phyloP scores from a whole-genome alignment of 1,140 invertebrate species.

The Zaprionus lachaisei region DNA sequence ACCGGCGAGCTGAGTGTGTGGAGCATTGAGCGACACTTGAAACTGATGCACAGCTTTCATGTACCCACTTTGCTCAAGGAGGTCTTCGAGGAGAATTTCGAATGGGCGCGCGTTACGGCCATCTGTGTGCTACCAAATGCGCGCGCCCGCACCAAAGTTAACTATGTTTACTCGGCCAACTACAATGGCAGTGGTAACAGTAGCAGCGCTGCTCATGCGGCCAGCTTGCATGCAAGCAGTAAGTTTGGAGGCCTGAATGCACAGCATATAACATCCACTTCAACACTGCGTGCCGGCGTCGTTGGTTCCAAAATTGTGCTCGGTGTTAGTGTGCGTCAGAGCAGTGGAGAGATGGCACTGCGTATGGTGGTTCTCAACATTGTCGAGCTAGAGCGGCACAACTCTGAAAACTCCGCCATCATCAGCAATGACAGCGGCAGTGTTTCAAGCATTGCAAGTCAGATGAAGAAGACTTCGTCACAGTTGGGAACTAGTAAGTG shows the following conservation, averaged over 20 bases:
- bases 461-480: conserved; percentile 68
- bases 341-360: conserved; percentile 73
- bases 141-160: conserved; percentile 73
- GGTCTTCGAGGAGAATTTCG: conserved; percentile 73
- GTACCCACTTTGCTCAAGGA: conserved; percentile 74
- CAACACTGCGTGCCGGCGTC: conserved; percentile 78
- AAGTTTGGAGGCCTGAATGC: conserved; percentile 61
- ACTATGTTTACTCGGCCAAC: conserved; percentile 65
- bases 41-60: conserved; percentile 77
- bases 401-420: conserved; percentile 52
- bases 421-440: conserved; percentile 74
- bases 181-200: conserved; percentile 46
- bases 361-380: conserved; percentile 78
- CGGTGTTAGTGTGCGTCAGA: conserved; percentile 73
- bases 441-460: conserved; percentile 60
- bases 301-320: conserved; percentile 79
- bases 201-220: conserved; percentile 35
- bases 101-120: conserved; percentile 74
- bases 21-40: conserved; percentile 91
- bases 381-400: conserved; percentile 66
- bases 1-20: conserved; percentile 87
- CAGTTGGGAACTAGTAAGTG: conserved; percentile 63
- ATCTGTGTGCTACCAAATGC: conserved; percentile 80
- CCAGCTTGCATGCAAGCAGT: conserved; percentile 32
- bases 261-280: conserved; percentile 76